These are phyloP conservation scores for Labeo catla DNA, from an alignment of 2,113 vertebrate genomes.

Conservation along the genomic window DNA sequence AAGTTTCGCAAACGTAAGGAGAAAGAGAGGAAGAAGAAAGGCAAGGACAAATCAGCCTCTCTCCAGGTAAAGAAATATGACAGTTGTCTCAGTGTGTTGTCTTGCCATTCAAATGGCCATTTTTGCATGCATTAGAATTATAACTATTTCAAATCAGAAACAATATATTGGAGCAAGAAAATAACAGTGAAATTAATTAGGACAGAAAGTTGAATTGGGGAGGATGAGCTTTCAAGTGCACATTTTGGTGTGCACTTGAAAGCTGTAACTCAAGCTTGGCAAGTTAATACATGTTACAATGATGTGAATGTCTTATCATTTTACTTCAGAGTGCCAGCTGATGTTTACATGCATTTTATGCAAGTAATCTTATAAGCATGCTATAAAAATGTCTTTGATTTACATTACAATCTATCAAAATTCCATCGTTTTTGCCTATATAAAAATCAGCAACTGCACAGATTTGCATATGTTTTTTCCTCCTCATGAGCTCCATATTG, in stretches of 20 bases:
- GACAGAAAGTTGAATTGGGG: not conserved
- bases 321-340: not conserved
- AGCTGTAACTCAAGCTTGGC: not conserved
- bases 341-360: not conserved
- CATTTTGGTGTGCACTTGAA: no score
- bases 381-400: not conserved
- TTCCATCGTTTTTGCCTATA: not conserved
- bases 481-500: not conserved
- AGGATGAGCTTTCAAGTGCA: not conserved
- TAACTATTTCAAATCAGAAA: not conserved
- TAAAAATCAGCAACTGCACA: not conserved
- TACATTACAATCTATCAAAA: no score
- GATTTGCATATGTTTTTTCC: not conserved
- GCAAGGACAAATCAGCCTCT: slow-evolving; percentile 67
- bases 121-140: not conserved
- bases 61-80: slow-evolving; percentile 48
- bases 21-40: slow-evolving; percentile 68
- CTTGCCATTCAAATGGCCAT: not conserved
- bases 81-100: not conserved
- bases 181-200: not conserved
- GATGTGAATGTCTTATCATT: not conserved
- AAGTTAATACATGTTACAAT: not conserved
- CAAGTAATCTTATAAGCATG: not conserved
- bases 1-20: slow-evolving; percentile 97
- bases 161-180: not conserved